A percentile compares a stretch with the other conserved stretches of the same genome.
Evolutionary conservation across 2,113 vertebrate genomes (phyloP).

Genomic region (Perca flavescens): DNA sequence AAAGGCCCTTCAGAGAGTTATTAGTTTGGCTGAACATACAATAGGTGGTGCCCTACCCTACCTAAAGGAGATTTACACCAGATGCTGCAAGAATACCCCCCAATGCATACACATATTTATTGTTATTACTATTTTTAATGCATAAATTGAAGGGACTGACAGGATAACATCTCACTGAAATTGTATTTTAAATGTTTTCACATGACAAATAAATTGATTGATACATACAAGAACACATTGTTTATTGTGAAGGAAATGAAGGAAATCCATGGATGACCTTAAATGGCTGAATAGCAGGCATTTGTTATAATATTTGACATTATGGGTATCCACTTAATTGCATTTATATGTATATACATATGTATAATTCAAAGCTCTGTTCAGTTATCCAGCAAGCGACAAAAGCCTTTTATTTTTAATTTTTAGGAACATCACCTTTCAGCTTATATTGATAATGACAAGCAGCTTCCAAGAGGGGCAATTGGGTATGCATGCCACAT

Average conservation of each 20-base stretch:
- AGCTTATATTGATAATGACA: conserved; percentile 49
- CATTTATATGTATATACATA: conserved; percentile 6
- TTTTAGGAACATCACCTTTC: conserved; percentile 42
- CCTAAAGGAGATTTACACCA: too few relatives aligned
- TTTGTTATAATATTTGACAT: background rate
- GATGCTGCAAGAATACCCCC: too few relatives aligned
- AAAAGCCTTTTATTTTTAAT: conserved; percentile 33
- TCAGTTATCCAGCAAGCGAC: conserved; percentile 15
- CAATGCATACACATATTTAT: too few relatives aligned
- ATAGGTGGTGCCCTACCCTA: too few relatives aligned
- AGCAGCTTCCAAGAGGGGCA: conserved; percentile 33
- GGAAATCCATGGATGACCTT: conserved; percentile 8
- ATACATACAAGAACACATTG: background rate
- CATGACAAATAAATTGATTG: too few relatives aligned
- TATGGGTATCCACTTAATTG: background rate
- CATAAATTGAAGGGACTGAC: too few relatives aligned
- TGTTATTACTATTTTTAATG: too few relatives aligned
- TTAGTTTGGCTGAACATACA: too few relatives aligned
- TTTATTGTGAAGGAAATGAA: background rate
- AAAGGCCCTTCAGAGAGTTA: too few relatives aligned
- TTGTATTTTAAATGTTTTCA: too few relatives aligned
- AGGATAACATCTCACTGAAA: too few relatives aligned
- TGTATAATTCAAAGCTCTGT: conserved; percentile 18
- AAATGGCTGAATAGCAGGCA: background rate
- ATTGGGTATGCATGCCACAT: conserved; percentile 60